Percentiles rank a stretch among this genome's conserved stretches.
Evolutionary conservation across 1,140 invertebrate species (phyloP).

Genomic region (Mizuhopecten yessoensis): DNA sequence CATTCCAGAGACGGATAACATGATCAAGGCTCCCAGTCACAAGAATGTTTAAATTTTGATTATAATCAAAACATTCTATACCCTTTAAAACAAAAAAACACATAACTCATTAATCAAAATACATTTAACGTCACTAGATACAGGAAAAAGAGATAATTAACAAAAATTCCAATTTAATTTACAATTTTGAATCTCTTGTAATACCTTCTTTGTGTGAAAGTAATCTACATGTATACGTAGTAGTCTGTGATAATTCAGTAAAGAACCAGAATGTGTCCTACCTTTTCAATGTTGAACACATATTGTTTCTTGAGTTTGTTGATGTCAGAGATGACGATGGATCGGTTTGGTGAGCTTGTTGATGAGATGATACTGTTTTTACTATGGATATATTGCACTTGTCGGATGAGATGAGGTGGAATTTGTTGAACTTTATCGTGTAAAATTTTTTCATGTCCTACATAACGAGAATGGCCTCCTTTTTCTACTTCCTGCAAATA

Average conservation of each 20-base stretch:
- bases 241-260: too few relatives aligned
- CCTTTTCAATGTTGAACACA: slow-evolving; percentile 82
- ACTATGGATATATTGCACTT: slow-evolving; percentile 80
- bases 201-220: too few relatives aligned
- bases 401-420: slow-evolving; percentile 78
- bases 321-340: slow-evolving; percentile 80
- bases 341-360: slow-evolving; percentile 75
- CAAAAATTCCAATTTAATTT: too few relatives aligned
- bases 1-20: slow-evolving; percentile 89
- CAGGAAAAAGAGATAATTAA: too few relatives aligned
- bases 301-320: slow-evolving; percentile 80
- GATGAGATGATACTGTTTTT: slow-evolving; percentile 81
- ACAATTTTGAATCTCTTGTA: too few relatives aligned
- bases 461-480: slow-evolving; percentile 45
- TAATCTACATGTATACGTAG: too few relatives aligned
- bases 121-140: too few relatives aligned
- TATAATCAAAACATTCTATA: slow-evolving; percentile 82
- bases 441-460: slow-evolving; percentile 59
- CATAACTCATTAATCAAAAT: background rate
- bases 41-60: slow-evolving; percentile 80
- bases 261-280: slow-evolving; percentile 60
- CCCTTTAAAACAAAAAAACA: slow-evolving; percentile 70
- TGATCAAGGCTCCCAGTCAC: slow-evolving; percentile 89
- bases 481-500: slow-evolving; percentile 55
- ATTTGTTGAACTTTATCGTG: slow-evolving; percentile 59